These are phyloP conservation scores for Nylanderia fulva DNA, from an alignment of 1,140 invertebrate species.

Conservation along the genomic window DNA sequence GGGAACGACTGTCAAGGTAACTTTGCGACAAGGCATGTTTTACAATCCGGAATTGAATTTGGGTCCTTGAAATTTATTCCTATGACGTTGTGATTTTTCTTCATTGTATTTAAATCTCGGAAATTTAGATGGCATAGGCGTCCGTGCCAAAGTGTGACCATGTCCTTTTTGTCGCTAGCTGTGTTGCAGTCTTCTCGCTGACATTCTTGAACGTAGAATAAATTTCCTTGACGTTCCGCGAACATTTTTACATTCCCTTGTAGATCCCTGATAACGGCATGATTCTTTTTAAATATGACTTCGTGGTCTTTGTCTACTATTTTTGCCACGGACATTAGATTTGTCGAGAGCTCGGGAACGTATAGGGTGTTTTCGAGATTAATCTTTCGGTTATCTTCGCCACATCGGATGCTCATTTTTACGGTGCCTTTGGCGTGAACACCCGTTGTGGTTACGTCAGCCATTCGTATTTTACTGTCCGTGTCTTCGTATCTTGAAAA, in stretches of 20 bases:
- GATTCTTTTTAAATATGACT: not conserved
- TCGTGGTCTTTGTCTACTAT: not conserved
- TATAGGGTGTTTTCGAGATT: not conserved
- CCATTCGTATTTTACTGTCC: not conserved
- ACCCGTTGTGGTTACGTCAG: not conserved
- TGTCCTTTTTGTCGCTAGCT: not conserved
- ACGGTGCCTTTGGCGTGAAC: not conserved
- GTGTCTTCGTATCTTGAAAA: not conserved
- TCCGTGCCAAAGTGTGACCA: not conserved
- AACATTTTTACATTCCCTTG: not conserved
- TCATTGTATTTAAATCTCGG: not conserved
- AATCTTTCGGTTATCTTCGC: not conserved
- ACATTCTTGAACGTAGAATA: not conserved
- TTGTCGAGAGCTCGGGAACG: not conserved
- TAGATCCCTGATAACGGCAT: not conserved
- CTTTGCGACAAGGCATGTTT: slow-evolving; percentile 15
- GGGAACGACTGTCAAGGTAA: slow-evolving; percentile 28
- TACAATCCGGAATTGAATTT: not conserved
- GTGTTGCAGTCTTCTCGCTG: not conserved
- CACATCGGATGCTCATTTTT: not conserved
- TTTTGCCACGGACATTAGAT: not conserved
- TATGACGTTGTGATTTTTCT: not conserved
- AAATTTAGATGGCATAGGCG: slow-evolving; percentile 16
- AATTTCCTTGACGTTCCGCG: not conserved
- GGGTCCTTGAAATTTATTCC: not conserved